Evolutionary conservation across 92 coral and sea anemone genomes (phyloP).

Genomic region (Ricordea florida): DNA sequence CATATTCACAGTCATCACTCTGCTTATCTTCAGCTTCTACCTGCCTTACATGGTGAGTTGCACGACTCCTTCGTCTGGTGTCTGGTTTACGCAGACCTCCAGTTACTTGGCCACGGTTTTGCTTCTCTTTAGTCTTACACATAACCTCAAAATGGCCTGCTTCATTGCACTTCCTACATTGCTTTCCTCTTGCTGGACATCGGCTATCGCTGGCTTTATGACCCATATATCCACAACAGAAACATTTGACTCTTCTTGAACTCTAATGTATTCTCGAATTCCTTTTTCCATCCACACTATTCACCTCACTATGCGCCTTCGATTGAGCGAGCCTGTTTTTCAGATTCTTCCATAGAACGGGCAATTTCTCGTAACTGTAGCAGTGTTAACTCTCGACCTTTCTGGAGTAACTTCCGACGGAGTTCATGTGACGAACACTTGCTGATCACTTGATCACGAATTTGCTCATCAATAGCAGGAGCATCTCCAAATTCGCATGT

Average conservation of each 20-base stretch:
- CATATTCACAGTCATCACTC: slow-evolving; percentile 15
- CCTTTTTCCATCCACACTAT: too few species aligned
- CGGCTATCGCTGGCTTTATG: too few species aligned
- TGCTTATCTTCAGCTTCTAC: neutral
- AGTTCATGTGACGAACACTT: slow-evolving; percentile 48
- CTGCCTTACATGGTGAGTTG: neutral
- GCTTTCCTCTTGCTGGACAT: too few species aligned
- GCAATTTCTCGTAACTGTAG: too few species aligned
- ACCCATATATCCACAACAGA: too few species aligned
- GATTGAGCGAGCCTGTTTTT: too few species aligned
- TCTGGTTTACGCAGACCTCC: neutral
- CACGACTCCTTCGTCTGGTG: neutral
- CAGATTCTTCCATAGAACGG: too few species aligned
- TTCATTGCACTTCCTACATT: too few species aligned
- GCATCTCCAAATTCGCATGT: slow-evolving; percentile 57
- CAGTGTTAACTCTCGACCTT: too few species aligned
- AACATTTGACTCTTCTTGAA: too few species aligned
- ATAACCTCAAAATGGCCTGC: slow-evolving; percentile 4
- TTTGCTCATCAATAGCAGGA: slow-evolving; percentile 36
- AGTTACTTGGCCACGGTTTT: neutral
- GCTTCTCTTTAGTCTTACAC: slow-evolving; percentile 13
- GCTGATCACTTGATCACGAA: slow-evolving; percentile 54
- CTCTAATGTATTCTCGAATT: too few species aligned
- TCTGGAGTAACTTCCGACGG: slow-evolving; percentile 41
- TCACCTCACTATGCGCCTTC: too few species aligned